Base-by-base conservation (phyloP, 2,888 invertebrate species). In the Melanostoma scalare region DNA sequence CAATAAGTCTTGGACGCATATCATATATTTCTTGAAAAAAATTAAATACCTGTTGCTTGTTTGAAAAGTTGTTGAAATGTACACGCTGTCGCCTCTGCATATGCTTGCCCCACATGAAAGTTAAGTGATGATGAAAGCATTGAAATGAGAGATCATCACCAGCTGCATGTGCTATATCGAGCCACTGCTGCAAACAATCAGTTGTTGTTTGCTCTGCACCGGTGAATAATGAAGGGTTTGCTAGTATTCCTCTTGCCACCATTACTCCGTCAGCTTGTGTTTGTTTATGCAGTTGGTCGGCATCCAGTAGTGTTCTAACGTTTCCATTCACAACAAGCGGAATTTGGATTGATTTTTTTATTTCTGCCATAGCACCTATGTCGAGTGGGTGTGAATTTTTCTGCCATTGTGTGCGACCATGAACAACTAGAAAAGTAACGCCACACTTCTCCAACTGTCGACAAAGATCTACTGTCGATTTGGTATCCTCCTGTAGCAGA, bases 261-360 rank as follows among this genome's bases (percentile, higher is more conserved):
- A 99, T 99, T 0, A 99, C 89, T 91, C 97, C 99, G 89, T 93
- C 92, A 87, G 96, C 96, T 6, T 94, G 94, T 0, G 97, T 96
- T 74, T 90, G 87, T 46, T 93, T 90, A 86, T 94, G 93, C 46
- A 98, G 92, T 9, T 91, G 88, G 75, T 94, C 89, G 36, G 96
- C 97, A 90, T 96, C 96, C n/a, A 93, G 89, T 76, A 96, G 91
- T 56, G 92, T 93, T 87, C 94, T 95, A 0, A 98, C 93, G 87
- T 97, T 98, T 44, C 99, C 99, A 92, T 99, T 99, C 0, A 96
- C 98, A 86, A 99, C 93, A 0, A 99, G 92, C 0, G 99, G 99
- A 86, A 99, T 92, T 46, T 90, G 89, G n/a, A 97, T 90, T 0
- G 90, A 89, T 65, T 95, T 93, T 86, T 94, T 94, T 9, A 98